phyloP scores from a whole-genome alignment of 2,113 vertebrate species.

The Cephalopholis sonnerati region DNA sequence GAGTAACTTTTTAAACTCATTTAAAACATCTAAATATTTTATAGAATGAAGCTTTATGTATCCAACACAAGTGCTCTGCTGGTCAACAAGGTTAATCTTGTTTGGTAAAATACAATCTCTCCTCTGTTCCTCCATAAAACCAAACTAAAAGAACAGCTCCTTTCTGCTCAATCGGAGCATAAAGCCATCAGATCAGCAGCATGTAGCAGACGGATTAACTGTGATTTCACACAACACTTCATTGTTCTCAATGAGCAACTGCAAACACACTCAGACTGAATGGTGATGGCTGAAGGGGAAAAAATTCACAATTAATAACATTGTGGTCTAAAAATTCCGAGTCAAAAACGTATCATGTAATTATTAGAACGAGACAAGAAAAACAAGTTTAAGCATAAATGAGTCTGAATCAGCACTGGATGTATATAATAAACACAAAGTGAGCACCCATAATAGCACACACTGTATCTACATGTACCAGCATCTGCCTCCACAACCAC shows the following conservation, averaged over 20 bases:
- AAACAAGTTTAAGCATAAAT: too few relatives aligned
- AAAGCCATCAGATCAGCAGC: constrained; percentile 68
- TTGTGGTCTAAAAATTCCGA: background rate
- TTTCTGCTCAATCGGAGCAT: constrained; percentile 54
- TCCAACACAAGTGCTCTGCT: background rate
- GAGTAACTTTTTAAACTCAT: background rate
- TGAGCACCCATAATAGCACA: background rate
- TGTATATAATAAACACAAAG: background rate
- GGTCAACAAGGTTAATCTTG: constrained; percentile 37
- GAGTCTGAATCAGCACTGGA: background rate
- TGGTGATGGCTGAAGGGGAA: background rate
- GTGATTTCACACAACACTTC: constrained; percentile 60
- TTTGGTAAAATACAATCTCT: constrained; percentile 51
- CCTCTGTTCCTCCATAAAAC: constrained; percentile 51
- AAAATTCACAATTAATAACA: background rate
- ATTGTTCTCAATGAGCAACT: constrained; percentile 65
- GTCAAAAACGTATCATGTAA: background rate
- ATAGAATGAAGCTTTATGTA: background rate
- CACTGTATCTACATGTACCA: constrained; percentile 5
- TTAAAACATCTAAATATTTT: background rate
- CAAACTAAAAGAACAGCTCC: constrained; percentile 57
- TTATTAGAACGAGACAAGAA: too few relatives aligned
- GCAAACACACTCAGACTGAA: constrained; percentile 24
- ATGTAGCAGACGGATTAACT: constrained; percentile 71
- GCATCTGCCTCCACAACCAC: background rate